Conservation (phyloP, 2,888 invertebrate genomes). For the Gryllus longicercus region DNA sequence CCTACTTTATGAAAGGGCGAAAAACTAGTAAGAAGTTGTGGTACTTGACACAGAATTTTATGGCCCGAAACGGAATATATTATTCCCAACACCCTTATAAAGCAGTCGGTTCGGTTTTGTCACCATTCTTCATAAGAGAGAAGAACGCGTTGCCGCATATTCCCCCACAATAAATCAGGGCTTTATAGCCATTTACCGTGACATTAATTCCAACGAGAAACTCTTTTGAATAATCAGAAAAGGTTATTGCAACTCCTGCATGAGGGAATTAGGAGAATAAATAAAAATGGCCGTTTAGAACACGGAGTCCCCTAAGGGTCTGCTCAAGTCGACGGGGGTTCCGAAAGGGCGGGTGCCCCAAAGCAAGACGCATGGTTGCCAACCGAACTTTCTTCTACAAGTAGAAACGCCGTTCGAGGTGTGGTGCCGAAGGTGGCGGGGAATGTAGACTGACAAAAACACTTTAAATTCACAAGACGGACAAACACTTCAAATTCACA, state of each 20-base stretch:
- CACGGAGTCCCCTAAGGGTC: no score
- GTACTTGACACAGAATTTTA: neutral
- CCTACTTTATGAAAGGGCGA: no score
- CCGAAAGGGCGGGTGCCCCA: no score
- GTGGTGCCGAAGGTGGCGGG: no score
- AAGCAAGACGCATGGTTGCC: no score
- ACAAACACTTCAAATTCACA: no score
- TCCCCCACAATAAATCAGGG: neutral
- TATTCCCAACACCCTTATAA: neutral
- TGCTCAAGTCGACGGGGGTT: no score
- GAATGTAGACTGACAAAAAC: no score
- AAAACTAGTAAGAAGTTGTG: neutral
- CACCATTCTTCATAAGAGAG: neutral
- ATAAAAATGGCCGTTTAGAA: slow-evolving; percentile 3
- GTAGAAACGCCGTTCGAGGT: no score
- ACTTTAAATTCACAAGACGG: no score
- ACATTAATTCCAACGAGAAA: slow-evolving; percentile 9
- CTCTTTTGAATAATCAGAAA: slow-evolving; percentile 17
- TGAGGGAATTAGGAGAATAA: slow-evolving; percentile 9
- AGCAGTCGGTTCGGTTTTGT: neutral
- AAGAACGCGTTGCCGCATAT: neutral
- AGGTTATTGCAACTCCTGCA: slow-evolving; percentile 9
- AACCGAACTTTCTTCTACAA: no score
- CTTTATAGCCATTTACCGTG: slow-evolving; percentile 9
- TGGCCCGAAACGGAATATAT: neutral